phyloP scores from a whole-genome alignment of 2,888 invertebrate genomes.

The Sinotaia quadrata region DNA sequence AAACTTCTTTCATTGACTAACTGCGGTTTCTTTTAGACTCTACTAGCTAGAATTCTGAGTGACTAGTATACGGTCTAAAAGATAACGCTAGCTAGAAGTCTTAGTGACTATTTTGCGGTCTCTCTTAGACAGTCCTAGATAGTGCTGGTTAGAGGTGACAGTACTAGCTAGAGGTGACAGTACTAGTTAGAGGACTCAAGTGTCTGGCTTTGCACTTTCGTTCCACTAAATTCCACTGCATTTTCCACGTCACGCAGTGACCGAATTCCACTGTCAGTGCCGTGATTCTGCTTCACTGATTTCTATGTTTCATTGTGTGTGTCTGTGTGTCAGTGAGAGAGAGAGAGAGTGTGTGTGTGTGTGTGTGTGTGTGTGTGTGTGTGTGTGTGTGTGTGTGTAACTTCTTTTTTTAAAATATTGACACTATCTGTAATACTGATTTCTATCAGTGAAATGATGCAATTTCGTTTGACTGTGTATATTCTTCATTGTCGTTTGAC shows the following conservation, averaged over 20 bases:
- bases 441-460: background rate
- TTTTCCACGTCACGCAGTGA: background rate
- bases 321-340: background rate
- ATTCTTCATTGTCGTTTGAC: too few species aligned
- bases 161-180: too few species aligned
- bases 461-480: background rate
- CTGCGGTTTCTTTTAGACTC: too few species aligned
- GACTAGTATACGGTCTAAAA: too few species aligned
- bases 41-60: too few species aligned
- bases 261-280: background rate
- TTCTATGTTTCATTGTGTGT: background rate
- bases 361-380: too few species aligned
- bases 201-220: background rate
- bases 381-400: background rate
- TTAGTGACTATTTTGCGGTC: background rate
- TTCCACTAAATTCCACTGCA: background rate
- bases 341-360: too few species aligned
- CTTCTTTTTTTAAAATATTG: background rate
- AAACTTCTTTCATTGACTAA: too few species aligned
- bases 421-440: background rate
- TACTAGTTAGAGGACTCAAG: too few species aligned
- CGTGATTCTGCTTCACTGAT: background rate
- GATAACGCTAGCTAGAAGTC: too few species aligned
- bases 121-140: background rate
- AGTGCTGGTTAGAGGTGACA: too few species aligned